phyloP scores from a whole-genome alignment of 2,888 invertebrate genomes.

The Isotomurus palustris region DNA sequence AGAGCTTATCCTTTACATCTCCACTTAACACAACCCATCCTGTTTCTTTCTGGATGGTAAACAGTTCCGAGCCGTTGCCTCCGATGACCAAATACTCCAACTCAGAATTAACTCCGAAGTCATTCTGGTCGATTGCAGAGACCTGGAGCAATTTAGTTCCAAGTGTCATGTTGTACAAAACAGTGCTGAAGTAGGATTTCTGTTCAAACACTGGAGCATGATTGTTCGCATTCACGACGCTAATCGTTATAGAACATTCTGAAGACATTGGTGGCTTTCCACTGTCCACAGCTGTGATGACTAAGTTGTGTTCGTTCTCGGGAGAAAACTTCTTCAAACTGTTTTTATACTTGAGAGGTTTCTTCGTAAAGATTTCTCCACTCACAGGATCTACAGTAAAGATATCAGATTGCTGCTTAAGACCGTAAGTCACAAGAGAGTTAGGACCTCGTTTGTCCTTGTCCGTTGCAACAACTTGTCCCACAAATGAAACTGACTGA shows the following conservation, averaged over 20 bases:
- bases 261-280: constrained; percentile 93
- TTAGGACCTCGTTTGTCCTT: constrained; percentile 88
- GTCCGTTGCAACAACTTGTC: constrained; percentile 82
- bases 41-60: constrained; percentile 66
- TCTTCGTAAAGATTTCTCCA: constrained; percentile 86
- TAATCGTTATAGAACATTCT: constrained; percentile 77
- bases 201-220: constrained; percentile 79
- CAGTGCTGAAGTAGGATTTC: constrained; percentile 69
- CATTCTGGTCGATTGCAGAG: constrained; percentile 67
- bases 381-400: constrained; percentile 89
- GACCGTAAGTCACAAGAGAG: constrained; percentile 80
- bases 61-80: constrained; percentile 72
- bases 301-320: constrained; percentile 81
- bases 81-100: constrained; percentile 69
- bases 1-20: constrained; percentile 53
- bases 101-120: constrained; percentile 84
- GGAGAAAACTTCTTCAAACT: constrained; percentile 68
- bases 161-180: constrained; percentile 68
- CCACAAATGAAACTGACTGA: constrained; percentile 72
- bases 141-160: constrained; percentile 67
- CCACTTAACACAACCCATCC: constrained; percentile 76
- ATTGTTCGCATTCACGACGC: constrained; percentile 87
- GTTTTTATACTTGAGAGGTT: constrained; percentile 73
- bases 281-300: constrained; percentile 82
- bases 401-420: constrained; percentile 81